Evolutionary conservation across 2,113 vertebrate genomes (phyloP).

Genomic region (Dicrurus megarhynchus): DNA sequence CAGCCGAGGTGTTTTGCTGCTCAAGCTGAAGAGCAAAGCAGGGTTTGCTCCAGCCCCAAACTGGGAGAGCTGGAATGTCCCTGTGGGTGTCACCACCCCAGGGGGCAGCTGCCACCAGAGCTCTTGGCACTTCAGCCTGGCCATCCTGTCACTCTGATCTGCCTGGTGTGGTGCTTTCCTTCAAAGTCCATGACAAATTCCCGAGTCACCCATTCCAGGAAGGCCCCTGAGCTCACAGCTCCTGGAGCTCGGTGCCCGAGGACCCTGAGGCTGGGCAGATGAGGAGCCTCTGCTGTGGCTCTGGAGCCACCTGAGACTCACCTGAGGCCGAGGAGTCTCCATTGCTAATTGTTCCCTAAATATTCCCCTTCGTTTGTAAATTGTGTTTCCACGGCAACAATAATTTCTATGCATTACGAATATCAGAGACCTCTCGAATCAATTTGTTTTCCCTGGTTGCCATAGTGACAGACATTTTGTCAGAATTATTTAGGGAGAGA

Average conservation of each 20-base stretch:
- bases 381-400: not conserved
- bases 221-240: not conserved
- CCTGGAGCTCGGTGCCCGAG: not conserved
- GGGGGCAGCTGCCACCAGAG: not conserved
- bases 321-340: rapidly evolving
- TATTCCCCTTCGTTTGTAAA: not conserved
- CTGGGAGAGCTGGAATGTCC: not conserved
- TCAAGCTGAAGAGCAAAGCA: not conserved
- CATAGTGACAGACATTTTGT: slow-evolving; percentile 30
- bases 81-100: not conserved
- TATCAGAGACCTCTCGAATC: slow-evolving; percentile 22
- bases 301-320: not conserved
- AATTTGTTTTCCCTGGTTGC: slow-evolving; percentile 49
- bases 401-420: not conserved
- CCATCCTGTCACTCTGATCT: rapidly evolving
- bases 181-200: rapidly evolving
- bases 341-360: not conserved
- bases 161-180: not conserved
- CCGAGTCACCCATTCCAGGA: not conserved
- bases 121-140: not conserved
- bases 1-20: not conserved
- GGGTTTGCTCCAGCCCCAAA: not conserved
- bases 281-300: not conserved
- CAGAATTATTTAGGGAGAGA: slow-evolving; percentile 15
- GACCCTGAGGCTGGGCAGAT: not conserved